Conservation (phyloP, 1,140 invertebrate genomes). For the Propsilocerus akamusi region DNA sequence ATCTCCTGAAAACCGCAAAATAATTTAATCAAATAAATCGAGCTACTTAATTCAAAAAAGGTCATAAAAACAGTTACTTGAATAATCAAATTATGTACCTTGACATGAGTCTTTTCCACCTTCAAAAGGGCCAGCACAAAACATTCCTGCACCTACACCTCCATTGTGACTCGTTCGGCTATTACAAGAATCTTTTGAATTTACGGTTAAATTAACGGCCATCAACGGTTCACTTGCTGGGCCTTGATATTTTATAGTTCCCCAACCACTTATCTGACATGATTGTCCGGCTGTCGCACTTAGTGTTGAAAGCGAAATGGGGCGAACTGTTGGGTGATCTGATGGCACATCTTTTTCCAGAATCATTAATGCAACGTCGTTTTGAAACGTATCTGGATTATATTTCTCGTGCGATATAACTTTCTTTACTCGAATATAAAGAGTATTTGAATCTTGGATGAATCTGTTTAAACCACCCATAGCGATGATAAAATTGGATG, state of each 20-base stretch:
- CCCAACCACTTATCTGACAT: conserved; percentile 21
- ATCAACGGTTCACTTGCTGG: conserved; percentile 11
- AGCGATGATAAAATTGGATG: neutral
- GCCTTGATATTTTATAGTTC: conserved; percentile 13
- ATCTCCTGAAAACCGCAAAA: too few species aligned
- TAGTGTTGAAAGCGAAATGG: neutral
- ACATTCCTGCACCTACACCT: conserved; percentile 12
- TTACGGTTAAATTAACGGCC: conserved; percentile 14
- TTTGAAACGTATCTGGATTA: neutral
- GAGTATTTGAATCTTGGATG: neutral
- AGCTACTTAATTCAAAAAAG: too few species aligned
- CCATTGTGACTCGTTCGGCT: conserved; percentile 15
- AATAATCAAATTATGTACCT: too few species aligned
- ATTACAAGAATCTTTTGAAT: conserved; percentile 12
- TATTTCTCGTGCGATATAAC: neutral
- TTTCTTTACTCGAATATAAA: neutral
- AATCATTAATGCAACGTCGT: neutral
- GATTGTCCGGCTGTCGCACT: conserved; percentile 8
- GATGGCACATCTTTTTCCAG: neutral
- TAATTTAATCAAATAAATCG: too few species aligned
- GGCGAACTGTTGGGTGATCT: neutral
- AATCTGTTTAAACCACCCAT: neutral
- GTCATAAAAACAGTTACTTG: too few species aligned
- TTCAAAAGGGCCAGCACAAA: conserved; percentile 16
- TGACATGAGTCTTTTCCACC: conserved; percentile 17